Evolutionary conservation across 2,113 vertebrate species (phyloP).

Genomic region (Poeciliopsis retropinna): DNA sequence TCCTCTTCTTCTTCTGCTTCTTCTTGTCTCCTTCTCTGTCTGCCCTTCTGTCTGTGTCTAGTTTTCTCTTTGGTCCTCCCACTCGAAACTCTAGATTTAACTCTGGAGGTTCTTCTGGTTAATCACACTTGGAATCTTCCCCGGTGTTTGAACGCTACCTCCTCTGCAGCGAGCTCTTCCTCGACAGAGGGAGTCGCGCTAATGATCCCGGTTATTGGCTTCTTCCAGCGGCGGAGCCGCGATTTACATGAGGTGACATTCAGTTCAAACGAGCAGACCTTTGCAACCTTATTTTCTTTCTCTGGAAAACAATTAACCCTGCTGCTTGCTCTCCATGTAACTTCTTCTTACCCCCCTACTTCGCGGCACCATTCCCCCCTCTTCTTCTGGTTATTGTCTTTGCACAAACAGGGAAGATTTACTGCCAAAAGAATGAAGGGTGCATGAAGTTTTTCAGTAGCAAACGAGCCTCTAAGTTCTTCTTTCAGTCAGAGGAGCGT

Average conservation of each 20-base stretch:
- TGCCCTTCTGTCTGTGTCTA: constrained; percentile 59
- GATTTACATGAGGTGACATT: constrained; percentile 79
- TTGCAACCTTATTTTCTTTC: constrained; percentile 68
- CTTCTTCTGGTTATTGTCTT: constrained; percentile 76
- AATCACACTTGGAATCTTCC: constrained; percentile 73
- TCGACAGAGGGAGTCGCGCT: constrained; percentile 53
- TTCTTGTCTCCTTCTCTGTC: constrained; percentile 25
- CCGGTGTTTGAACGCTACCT: constrained; percentile 59
- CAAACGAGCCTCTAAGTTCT: constrained; percentile 41
- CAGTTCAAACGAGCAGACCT: constrained; percentile 74
- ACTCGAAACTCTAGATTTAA: constrained; percentile 74
- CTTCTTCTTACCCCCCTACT: constrained; percentile 30
- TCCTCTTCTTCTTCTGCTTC: constrained; percentile 15
- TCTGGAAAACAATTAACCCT: constrained; percentile 75
- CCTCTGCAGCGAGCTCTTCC: constrained; percentile 46
- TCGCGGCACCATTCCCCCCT: constrained; percentile 44
- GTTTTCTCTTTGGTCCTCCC: constrained; percentile 71
- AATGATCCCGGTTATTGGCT: constrained; percentile 77
- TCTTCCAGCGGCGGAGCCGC: constrained; percentile 48
- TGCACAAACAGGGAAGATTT: constrained; percentile 57
- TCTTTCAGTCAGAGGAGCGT: constrained; percentile 9
- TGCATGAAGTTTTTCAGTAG: constrained; percentile 31
- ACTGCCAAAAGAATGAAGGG: constrained; percentile 57
- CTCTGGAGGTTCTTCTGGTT: constrained; percentile 60
- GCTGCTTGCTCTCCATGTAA: constrained; percentile 41